phyloP scores from a whole-genome alignment of 2,113 vertebrate species.

The Chlorocebus sabaeus region DNA sequence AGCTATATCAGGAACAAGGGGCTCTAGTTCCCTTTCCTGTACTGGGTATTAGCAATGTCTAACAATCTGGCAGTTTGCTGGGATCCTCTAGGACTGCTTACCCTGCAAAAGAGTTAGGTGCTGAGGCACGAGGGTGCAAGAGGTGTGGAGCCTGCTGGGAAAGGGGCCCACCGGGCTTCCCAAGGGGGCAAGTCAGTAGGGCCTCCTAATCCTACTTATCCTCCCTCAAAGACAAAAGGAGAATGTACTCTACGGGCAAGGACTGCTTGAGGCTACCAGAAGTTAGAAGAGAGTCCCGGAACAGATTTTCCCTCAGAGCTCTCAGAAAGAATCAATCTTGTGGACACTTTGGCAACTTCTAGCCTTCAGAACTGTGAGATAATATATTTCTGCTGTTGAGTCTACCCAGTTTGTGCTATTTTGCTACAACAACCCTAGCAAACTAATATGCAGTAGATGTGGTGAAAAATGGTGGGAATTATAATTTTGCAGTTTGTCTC shows the following conservation, averaged over 20 bases:
- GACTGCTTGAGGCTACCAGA: not conserved
- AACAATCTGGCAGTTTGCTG: no score
- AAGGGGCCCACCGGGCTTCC: no score
- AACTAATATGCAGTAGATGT: not conserved
- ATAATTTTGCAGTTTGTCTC: not conserved
- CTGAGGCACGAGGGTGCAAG: no score
- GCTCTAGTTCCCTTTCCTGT: no score
- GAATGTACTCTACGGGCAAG: not conserved
- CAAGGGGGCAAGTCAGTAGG: no score
- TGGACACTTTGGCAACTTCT: not conserved
- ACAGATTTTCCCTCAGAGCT: not conserved
- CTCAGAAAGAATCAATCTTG: not conserved
- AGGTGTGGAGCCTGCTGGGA: no score
- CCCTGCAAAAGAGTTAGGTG: no score
- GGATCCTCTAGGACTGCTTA: no score
- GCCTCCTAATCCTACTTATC: no score
- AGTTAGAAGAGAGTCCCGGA: not conserved
- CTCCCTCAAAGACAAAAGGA: not conserved
- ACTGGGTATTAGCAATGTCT: no score
- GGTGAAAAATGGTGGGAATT: not conserved
- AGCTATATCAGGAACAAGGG: no score
- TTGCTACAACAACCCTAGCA: not conserved
- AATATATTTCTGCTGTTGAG: not conserved
- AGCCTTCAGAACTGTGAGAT: no score
- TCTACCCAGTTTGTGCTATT: not conserved